Evolutionary conservation across 2,113 vertebrate species (phyloP).

Genomic region (Brachyhypopomus gauderio): DNA sequence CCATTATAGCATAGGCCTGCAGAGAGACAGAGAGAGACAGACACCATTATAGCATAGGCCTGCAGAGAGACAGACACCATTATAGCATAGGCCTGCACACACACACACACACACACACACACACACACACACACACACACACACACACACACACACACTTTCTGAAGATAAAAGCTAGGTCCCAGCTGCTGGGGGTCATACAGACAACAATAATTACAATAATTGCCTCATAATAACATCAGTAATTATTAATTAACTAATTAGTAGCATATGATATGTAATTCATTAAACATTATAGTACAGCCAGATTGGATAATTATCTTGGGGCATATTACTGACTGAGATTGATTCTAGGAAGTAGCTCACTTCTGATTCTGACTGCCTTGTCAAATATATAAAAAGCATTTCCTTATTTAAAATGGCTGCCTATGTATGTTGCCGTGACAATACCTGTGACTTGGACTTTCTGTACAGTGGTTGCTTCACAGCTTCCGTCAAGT

Average conservation of each 20-base stretch:
- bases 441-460: slow-evolving; percentile 89
- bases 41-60: too few relatives aligned
- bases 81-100: too few relatives aligned
- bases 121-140: slow-evolving; percentile 7
- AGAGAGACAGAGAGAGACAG: slow-evolving; percentile 20
- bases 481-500: slow-evolving; percentile 89
- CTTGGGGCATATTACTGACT: background rate
- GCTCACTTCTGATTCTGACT: too few relatives aligned
- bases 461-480: slow-evolving; percentile 96
- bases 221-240: slow-evolving; percentile 24
- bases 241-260: slow-evolving; percentile 34
- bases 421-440: background rate
- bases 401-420: background rate
- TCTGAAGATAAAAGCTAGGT: background rate
- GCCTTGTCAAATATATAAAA: too few relatives aligned
- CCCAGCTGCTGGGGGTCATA: background rate
- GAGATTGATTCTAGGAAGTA: background rate
- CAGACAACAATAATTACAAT: slow-evolving; percentile 15
- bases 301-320: background rate
- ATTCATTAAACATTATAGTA: background rate
- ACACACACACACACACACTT: slow-evolving; percentile 26
- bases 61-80: background rate
- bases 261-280: slow-evolving; percentile 15
- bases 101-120: background rate
- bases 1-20: slow-evolving; percentile 93